phyloP scores from a whole-genome alignment of 2,113 vertebrate species.

The Ibidorhyncha struthersii region DNA sequence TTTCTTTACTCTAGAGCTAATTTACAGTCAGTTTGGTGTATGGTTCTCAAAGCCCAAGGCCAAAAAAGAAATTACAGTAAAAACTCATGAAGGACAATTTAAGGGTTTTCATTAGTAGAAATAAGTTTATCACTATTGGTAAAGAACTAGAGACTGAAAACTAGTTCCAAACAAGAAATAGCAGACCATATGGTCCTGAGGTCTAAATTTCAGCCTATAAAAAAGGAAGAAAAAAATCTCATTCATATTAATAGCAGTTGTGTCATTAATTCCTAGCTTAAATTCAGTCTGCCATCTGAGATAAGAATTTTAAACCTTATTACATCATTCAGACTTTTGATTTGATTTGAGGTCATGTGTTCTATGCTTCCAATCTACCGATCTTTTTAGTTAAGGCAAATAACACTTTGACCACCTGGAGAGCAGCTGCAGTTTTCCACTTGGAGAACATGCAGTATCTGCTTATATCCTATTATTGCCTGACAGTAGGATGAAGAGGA shows the following conservation, averaged over 20 bases:
- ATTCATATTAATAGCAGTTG: not conserved
- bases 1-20: constrained; percentile 20
- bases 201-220: not conserved
- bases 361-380: not conserved
- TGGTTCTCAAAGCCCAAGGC: not conserved
- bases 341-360: not conserved
- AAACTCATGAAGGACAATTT: not conserved
- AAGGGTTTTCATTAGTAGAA: not conserved
- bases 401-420: not conserved
- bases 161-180: not conserved
- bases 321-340: not conserved
- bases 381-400: not conserved
- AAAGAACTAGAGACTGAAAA: not conserved
- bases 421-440: not conserved
- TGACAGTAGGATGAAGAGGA: not conserved
- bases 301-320: not conserved
- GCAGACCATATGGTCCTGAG: not conserved
- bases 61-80: not conserved
- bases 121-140: not conserved
- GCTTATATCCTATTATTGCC: not conserved
- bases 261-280: not conserved
- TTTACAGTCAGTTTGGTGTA: not conserved
- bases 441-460: not conserved
- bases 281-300: not conserved
- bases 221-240: fast-evolving